Conservation (phyloP, 2,113 vertebrate species). For the Ciconia boyciana region DNA sequence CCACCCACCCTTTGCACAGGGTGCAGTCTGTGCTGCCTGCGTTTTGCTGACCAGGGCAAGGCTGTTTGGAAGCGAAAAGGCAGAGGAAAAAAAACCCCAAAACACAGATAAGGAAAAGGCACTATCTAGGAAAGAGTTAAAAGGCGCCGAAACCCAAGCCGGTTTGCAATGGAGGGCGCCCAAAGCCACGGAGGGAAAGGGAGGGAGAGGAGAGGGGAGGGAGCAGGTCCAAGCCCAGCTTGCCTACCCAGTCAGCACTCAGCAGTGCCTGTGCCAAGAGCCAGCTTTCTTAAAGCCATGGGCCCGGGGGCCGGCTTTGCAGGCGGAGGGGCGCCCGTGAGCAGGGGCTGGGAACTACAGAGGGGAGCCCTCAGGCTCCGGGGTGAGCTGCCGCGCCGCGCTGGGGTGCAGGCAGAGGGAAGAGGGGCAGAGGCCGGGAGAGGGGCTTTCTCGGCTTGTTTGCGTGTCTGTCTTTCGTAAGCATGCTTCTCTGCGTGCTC, state of each 20-base stretch:
- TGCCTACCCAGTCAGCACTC: background rate
- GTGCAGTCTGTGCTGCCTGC: background rate
- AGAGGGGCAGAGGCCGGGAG: background rate
- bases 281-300: constrained; percentile 37
- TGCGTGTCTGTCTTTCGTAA: background rate
- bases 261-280: constrained; percentile 42
- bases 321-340: background rate
- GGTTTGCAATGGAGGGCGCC: background rate
- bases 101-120: background rate
- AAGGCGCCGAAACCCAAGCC: background rate
- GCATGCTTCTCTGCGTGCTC: background rate
- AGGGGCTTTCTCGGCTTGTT: background rate
- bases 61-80: background rate
- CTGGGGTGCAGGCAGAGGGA: background rate
- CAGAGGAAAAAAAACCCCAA: background rate
- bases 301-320: background rate
- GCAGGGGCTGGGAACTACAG: background rate
- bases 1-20: background rate
- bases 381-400: constrained; percentile 16
- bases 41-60: background rate
- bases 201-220: constrained; percentile 24
- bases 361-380: background rate
- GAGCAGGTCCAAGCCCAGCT: constrained; percentile 6
- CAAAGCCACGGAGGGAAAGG: constrained; percentile 24
- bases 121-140: constrained; percentile 57